Evolutionary conservation across 2,113 vertebrate species (phyloP).

Genomic region (Xyrauchen texanus): DNA sequence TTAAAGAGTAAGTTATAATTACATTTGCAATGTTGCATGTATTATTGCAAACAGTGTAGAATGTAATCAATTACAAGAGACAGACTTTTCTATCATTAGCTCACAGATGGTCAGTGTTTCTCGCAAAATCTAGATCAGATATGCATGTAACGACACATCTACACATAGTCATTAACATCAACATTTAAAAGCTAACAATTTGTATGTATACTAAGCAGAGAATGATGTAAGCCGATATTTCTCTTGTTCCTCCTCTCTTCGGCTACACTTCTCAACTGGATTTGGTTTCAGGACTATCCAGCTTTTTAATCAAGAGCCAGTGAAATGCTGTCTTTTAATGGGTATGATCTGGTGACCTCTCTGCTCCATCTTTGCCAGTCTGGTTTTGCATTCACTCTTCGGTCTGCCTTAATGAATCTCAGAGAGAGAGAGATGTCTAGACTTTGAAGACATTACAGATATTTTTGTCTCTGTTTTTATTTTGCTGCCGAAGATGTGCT

Average conservation of each 20-base stretch:
- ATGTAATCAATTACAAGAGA: conserved; percentile 14
- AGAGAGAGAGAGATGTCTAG: conserved; percentile 23
- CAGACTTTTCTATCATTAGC: background rate
- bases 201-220: background rate
- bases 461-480: conserved; percentile 33
- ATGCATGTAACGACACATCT: conserved; percentile 8
- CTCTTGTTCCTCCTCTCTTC: background rate
- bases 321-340: conserved; percentile 33
- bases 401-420: conserved; percentile 39
- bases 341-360: conserved; percentile 36
- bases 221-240: background rate
- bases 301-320: conserved; percentile 17
- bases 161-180: conserved; percentile 7
- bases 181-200: conserved; percentile 12
- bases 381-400: conserved; percentile 25
- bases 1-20: conserved; percentile 27
- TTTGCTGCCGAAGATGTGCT: background rate
- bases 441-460: conserved; percentile 26
- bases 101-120: background rate
- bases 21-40: conserved; percentile 27
- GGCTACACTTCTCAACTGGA: background rate
- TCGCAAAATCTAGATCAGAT: conserved; percentile 13
- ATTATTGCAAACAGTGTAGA: conserved; percentile 25
- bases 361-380: conserved; percentile 25
- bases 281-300: conserved; percentile 1